Base-by-base conservation (phyloP, 2,888 invertebrate species). In the Acronicta psi region DNA sequence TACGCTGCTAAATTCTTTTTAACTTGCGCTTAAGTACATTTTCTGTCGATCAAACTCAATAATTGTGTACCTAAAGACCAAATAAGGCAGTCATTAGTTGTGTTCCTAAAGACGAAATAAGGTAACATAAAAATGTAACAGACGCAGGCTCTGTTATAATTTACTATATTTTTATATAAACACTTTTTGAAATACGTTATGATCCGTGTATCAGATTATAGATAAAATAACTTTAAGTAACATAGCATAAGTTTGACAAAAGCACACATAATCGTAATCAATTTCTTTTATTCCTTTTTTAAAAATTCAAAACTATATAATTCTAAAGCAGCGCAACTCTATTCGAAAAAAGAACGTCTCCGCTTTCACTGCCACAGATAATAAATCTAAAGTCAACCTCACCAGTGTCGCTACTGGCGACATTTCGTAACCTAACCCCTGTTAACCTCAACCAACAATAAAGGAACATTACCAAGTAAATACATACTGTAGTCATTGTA, bases 381-480 rank as follows among this genome's bases (percentile, higher is more conserved):
- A 74, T 57, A 69, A 70, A 76, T 73, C 64, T 71, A 59, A 61
- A 69, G 58, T 59, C 56, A 72, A 60, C 52, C 59, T 52, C 56
- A 53, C 61, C 54, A 61, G 60, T 41, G 55, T 58, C 57, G 77
- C 73, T 68, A 75, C 77, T 50, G 70, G 59, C 64, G 80, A 73
- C 72, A 79, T 90, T 85, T 89, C 88, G 88, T 87, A 87, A 89
- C 82, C 77, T 88, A 88, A 91, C 91, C 91, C 87, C 79, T 58
- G 79, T 79, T 89, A 88, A 89, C 91, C 89, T 86, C 81, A 64
- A 38, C 70, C 69, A 81, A 86, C 85, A 87, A 88, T 86, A 87
- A 84, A 81, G 80, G 72, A 75, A 79, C 80, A 89, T 91, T 90
- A 89, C 87, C 91, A 88, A 89, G 88, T 91, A 91, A 91, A 92